Base-by-base conservation (phyloP, 2,888 invertebrate species). In the Lysandra bellargus region DNA sequence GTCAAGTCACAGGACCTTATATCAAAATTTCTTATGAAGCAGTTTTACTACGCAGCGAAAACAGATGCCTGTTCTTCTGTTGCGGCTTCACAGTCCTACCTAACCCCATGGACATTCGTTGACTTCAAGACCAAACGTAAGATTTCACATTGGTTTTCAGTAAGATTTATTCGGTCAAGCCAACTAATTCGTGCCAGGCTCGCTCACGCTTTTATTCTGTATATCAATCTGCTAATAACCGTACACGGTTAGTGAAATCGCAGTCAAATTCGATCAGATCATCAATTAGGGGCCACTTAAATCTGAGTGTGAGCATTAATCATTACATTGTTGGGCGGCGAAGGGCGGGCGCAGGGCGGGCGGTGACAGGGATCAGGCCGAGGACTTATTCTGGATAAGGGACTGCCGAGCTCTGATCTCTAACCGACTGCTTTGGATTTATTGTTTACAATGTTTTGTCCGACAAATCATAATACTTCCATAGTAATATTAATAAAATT, bases 301-400 rank as follows among this genome's bases (percentile, higher is more conserved):
- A 77, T 77, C 33, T 78, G 33, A 30, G 89, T 90, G 85, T 84
- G 84, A 81, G 83, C 87, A 93, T 94, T 93, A 91, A 93, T 94
- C 94, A 93, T 89, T 88, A 87, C 89, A 93, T 94, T 94, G 94
- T 93, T 89, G 89, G 87, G 86, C 78, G 88, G 88, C 88, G 94
- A 93, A 88, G 89, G 87, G 86, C 86, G 85, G 85, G 78, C 78
- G 88, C 88, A 89, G 92, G 90, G 92, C 91, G 90, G 88, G 87
- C 87, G 89, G 92, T 92, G 93, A 92, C 93, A 91, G 92, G 93
- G 92, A 91, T 92, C 93, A 92, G 88, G 90, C 85, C 88, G 85
- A 82, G 82, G 85, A 69, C 84, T 83, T 90, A 91, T 91, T 92
- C 89, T 86, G 86, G 81, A 69, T 69, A 69, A 69, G 69, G 69